Evolutionary conservation across 2,113 vertebrate species (phyloP).

Genomic region (Colaptes auratus): DNA sequence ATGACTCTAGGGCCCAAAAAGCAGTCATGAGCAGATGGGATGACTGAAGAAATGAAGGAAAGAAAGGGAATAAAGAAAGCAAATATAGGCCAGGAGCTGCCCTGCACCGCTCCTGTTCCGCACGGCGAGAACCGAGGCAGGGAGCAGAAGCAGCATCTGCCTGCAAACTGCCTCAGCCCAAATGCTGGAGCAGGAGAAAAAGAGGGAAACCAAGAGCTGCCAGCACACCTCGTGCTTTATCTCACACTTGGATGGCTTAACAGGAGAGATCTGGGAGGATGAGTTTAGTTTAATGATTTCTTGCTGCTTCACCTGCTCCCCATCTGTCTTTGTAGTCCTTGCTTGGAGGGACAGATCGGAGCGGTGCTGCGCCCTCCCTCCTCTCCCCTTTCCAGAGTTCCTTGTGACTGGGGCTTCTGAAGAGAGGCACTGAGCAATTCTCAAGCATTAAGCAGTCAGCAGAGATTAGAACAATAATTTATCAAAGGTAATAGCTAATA

Average conservation of each 20-base stretch:
- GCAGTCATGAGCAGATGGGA: slow-evolving; percentile 9
- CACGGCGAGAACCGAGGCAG: not conserved
- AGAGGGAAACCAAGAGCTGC: not conserved
- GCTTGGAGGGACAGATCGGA: slow-evolving; percentile 50
- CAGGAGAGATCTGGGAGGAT: slow-evolving; percentile 35
- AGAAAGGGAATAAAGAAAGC: not conserved
- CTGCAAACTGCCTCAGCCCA: not conserved
- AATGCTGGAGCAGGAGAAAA: not conserved
- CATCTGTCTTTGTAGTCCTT: slow-evolving; percentile 63
- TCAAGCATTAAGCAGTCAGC: slow-evolving; percentile 30
- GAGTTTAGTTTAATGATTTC: slow-evolving; percentile 64
- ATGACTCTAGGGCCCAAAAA: slow-evolving; percentile 9
- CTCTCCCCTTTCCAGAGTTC: not conserved
- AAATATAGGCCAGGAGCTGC: not conserved
- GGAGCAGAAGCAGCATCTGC: slow-evolving; percentile 31
- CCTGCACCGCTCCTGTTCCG: not conserved
- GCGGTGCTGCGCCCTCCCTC: not conserved
- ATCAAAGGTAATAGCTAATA: slow-evolving; percentile 54
- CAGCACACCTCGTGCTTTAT: slow-evolving; percentile 31
- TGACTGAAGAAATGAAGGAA: not conserved
- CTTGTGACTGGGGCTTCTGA: slow-evolving; percentile 29
- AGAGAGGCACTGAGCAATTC: slow-evolving; percentile 1
- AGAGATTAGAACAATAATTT: slow-evolving; percentile 48
- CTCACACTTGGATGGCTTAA: slow-evolving; percentile 39
- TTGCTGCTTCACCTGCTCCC: slow-evolving; percentile 65